Percentiles rank a stretch among this genome's conserved stretches.
These are phyloP conservation scores for Lumbricus terrestris DNA, from an alignment of 2,888 invertebrate species.

Conservation along the genomic window DNA sequence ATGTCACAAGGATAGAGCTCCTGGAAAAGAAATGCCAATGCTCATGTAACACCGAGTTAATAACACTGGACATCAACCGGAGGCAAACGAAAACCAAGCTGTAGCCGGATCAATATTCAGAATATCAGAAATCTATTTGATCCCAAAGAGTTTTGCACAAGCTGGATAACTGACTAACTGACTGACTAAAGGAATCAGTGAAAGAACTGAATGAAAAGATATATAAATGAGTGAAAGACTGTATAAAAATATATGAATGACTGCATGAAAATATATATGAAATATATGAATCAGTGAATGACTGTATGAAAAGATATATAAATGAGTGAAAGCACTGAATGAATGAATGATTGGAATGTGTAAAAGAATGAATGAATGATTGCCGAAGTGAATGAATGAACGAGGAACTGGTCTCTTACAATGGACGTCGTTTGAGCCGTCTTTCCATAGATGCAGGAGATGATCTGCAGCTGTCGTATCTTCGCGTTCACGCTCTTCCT, in stretches of 20 bases:
- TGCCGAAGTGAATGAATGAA: neutral
- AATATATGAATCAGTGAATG: too few species aligned
- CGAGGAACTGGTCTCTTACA: slow-evolving; percentile 37
- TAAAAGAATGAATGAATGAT: too few species aligned
- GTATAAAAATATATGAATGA: neutral
- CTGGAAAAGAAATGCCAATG: slow-evolving; percentile 40
- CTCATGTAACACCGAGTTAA: neutral
- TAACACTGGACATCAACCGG: neutral
- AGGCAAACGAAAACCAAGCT: too few species aligned
- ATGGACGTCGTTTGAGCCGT: slow-evolving; percentile 45
- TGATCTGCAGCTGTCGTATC: slow-evolving; percentile 67
- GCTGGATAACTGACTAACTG: too few species aligned
- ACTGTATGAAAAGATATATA: too few species aligned
- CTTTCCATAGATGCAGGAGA: slow-evolving; percentile 65
- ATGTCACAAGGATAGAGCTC: slow-evolving; percentile 57
- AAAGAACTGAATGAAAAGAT: neutral
- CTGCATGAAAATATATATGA: too few species aligned
- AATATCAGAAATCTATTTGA: too few species aligned
- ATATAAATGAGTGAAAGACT: neutral
- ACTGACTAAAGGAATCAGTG: neutral
- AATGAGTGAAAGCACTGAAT: too few species aligned
- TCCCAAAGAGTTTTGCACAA: too few species aligned
- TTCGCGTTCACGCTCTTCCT: slow-evolving; percentile 69
- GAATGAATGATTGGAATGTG: neutral
- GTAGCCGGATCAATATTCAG: too few species aligned